Evolutionary conservation across 2,797 vertebrate genomes (phyloP).

Genomic region (Diglossa cyanea): DNA sequence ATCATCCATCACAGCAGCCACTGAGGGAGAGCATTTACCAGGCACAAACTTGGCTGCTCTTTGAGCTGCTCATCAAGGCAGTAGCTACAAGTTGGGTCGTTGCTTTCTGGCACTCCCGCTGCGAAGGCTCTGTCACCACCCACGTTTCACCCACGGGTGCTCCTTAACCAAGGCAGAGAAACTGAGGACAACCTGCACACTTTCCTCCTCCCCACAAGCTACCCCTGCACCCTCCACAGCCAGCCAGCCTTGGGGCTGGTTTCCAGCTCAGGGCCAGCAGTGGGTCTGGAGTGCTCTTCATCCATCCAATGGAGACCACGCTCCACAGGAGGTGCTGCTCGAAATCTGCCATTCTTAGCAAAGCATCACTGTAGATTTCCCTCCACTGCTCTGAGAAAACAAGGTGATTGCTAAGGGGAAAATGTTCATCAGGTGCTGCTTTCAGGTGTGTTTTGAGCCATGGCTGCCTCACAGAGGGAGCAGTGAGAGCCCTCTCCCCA

Average conservation of each 20-base stretch:
- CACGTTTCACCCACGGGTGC: fast-evolving
- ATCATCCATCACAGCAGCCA: background rate
- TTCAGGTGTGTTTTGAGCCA: background rate
- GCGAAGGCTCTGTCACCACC: background rate
- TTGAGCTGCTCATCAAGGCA: fast-evolving
- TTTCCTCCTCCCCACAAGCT: fast-evolving
- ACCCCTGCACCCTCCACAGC: background rate
- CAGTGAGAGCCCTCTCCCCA: background rate
- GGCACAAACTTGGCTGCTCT: background rate
- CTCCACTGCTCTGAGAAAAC: background rate
- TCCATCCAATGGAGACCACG: fast-evolving
- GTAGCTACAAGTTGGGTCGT: background rate
- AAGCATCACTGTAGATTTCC: background rate
- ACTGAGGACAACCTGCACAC: fast-evolving
- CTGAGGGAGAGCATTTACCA: fast-evolving
- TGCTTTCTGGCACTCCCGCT: background rate
- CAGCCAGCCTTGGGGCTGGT: background rate
- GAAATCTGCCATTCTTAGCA: fast-evolving
- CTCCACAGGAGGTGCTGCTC: background rate
- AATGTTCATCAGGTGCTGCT: background rate
- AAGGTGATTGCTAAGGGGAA: background rate
- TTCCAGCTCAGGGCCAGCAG: background rate
- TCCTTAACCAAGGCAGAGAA: background rate
- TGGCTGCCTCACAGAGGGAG: fast-evolving
- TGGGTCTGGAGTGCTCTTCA: background rate